These are phyloP conservation scores for Staurois parvus DNA, from an alignment of 2,797 vertebrate species.

Conservation along the genomic window DNA sequence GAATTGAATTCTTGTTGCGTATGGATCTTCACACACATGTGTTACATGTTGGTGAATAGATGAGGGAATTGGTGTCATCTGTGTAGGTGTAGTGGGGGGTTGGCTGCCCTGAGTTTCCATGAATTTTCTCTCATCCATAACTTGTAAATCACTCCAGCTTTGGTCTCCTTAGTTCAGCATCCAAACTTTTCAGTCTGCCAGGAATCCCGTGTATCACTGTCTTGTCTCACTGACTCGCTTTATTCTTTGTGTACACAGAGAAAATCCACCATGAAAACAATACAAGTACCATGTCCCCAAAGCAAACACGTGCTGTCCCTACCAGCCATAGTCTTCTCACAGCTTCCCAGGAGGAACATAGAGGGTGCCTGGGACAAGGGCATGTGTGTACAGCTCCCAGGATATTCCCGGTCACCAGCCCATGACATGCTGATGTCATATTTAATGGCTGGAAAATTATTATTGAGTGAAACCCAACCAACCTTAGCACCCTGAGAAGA, in stretches of 20 bases:
- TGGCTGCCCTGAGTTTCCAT: background rate
- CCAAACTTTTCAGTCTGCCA: slow-evolving; percentile 23
- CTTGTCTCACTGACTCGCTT: slow-evolving; percentile 14
- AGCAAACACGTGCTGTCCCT: background rate
- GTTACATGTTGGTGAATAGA: background rate
- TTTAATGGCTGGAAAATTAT: background rate
- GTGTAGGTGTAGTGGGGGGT: background rate
- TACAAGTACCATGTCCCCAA: slow-evolving; percentile 8
- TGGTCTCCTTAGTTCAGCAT: slow-evolving; percentile 11
- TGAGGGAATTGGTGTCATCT: background rate
- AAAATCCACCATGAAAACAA: slow-evolving; percentile 8
- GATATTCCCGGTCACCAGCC: background rate
- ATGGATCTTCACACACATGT: no score
- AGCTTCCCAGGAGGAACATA: background rate
- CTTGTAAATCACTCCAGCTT: slow-evolving; percentile 38
- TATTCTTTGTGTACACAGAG: slow-evolving; percentile 25
- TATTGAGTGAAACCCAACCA: slow-evolving; percentile 20
- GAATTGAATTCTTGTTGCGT: background rate
- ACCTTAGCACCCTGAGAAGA: slow-evolving; percentile 19
- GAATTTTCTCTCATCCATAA: slow-evolving; percentile 17
- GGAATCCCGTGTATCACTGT: slow-evolving; percentile 1
- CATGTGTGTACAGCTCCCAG: background rate
- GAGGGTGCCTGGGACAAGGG: background rate
- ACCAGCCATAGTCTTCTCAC: background rate
- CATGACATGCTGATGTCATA: slow-evolving; percentile 25